Conservation (phyloP, 2,797 vertebrate genomes). For the Xerus rutilus region DNA sequence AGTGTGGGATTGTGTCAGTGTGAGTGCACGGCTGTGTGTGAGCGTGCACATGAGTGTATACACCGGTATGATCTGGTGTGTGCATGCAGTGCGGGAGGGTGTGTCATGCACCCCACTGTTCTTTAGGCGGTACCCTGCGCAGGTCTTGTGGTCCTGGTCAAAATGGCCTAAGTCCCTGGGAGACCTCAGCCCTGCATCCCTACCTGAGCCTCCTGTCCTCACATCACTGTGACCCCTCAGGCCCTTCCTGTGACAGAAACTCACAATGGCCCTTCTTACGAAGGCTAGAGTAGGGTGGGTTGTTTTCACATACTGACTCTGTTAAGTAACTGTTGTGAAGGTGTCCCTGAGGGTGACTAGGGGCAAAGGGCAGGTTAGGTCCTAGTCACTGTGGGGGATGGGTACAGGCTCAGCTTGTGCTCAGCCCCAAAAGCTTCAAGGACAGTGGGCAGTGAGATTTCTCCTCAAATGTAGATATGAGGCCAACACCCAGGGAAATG, state of each 20-base stretch:
- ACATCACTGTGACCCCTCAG: not conserved
- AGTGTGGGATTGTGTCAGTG: not conserved
- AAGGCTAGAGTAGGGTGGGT: too few relatives aligned
- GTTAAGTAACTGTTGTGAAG: too few relatives aligned
- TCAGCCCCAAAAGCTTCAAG: not conserved
- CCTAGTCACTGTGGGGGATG: too few relatives aligned
- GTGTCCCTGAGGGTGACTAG: too few relatives aligned
- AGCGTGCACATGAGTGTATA: not conserved
- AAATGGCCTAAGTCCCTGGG: not conserved
- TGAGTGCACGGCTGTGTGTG: not conserved
- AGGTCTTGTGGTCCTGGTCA: too few relatives aligned
- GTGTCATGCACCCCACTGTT: too few relatives aligned
- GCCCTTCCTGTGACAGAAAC: not conserved
- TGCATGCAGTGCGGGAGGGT: too few relatives aligned
- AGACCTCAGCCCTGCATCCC: not conserved
- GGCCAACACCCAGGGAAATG: too few relatives aligned
- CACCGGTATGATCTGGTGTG: not conserved
- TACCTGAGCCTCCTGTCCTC: too few relatives aligned
- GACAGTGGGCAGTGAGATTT: not conserved
- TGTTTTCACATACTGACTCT: not conserved
- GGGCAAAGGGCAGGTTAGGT: not conserved
- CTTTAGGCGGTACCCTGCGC: too few relatives aligned
- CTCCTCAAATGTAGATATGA: not conserved
- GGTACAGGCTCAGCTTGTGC: not conserved
- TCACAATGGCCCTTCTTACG: not conserved